phyloP scores from a whole-genome alignment of 2,797 vertebrate genomes.

The Esox masquinongy region DNA sequence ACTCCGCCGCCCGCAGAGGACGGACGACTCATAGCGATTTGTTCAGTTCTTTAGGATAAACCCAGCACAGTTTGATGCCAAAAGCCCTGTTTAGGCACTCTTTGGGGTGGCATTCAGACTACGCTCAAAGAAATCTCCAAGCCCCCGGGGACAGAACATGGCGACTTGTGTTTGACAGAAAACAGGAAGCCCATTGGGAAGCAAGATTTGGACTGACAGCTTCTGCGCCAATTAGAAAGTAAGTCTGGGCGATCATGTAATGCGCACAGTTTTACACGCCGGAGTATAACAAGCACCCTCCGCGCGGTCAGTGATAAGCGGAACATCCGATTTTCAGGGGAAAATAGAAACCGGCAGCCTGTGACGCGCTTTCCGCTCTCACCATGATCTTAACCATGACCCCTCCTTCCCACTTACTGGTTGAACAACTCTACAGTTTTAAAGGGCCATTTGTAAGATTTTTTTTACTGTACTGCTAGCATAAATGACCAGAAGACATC shows the following conservation, averaged over 20 bases:
- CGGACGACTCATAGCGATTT: slow-evolving; percentile 74
- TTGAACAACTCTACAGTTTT: too few relatives aligned
- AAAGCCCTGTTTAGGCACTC: slow-evolving; percentile 29
- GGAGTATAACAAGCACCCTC: not conserved
- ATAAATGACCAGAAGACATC: too few relatives aligned
- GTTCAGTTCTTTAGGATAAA: slow-evolving; percentile 32
- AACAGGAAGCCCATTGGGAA: slow-evolving; percentile 49
- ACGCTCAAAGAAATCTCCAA: slow-evolving; percentile 47
- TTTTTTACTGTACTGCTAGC: too few relatives aligned
- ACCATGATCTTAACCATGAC: too few relatives aligned
- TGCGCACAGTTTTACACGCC: not conserved
- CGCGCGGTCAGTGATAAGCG: too few relatives aligned
- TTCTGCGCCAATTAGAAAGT: slow-evolving; percentile 56
- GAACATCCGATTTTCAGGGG: too few relatives aligned
- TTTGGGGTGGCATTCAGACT: slow-evolving; percentile 42
- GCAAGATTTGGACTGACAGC: slow-evolving; percentile 37
- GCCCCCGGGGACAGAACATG: slow-evolving; percentile 70
- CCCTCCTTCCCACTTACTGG: too few relatives aligned
- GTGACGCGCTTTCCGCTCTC: too few relatives aligned
- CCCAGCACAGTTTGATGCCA: slow-evolving; percentile 30
- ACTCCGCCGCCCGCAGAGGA: slow-evolving; percentile 71
- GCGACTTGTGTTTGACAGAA: slow-evolving; percentile 63
- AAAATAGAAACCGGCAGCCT: too few relatives aligned
- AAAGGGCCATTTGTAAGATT: too few relatives aligned
- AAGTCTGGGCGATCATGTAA: slow-evolving; percentile 16